Evolutionary conservation across 2,113 vertebrate genomes (phyloP).

Genomic region (Rhynchopsitta pachyrhyncha): DNA sequence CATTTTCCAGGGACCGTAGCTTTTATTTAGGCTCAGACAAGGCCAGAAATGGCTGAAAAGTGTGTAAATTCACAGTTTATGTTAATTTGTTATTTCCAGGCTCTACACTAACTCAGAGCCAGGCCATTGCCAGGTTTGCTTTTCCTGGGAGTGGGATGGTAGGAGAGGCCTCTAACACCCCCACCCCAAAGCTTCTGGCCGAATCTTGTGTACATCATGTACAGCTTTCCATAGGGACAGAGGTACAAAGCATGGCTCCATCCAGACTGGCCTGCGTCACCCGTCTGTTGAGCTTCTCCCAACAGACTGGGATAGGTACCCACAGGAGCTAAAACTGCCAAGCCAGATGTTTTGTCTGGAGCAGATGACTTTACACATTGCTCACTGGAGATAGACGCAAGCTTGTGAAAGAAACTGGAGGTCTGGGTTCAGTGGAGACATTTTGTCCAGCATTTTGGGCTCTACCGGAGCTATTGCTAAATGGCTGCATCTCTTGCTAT

Average conservation of each 20-base stretch:
- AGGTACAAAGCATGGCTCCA: background rate
- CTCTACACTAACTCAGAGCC: background rate
- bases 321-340: background rate
- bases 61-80: background rate
- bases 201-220: background rate
- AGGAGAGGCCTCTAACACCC: background rate
- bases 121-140: background rate
- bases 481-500: background rate
- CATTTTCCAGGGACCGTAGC: slow-evolving; percentile 35
- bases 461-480: background rate
- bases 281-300: background rate
- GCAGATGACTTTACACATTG: background rate
- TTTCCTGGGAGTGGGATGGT: background rate
- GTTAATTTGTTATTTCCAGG: slow-evolving; percentile 49
- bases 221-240: background rate
- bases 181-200: background rate
- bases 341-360: background rate
- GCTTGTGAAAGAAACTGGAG: background rate
- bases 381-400: background rate
- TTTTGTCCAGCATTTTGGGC: background rate
- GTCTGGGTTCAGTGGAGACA: background rate
- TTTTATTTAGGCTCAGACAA: slow-evolving; percentile 24
- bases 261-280: background rate
- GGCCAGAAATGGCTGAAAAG: slow-evolving; percentile 25
- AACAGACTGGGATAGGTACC: background rate